Evolutionary conservation across 2,888 invertebrate genomes (phyloP), one percentile per base, ranked within the genome.

Genomic region (Dyspetes luteomarginatus): DNA sequence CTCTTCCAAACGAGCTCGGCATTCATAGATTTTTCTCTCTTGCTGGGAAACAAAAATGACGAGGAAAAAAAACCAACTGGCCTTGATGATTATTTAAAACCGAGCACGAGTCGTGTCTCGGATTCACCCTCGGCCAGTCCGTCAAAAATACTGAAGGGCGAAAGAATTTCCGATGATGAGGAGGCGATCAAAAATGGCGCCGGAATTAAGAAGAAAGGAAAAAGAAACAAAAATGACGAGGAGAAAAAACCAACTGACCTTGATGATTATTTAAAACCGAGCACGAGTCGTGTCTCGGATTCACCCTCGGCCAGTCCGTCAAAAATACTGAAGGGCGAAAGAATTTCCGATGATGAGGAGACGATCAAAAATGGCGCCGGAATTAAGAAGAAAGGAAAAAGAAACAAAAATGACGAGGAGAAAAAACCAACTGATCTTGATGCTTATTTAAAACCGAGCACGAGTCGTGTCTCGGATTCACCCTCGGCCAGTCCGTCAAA

Each of bases 1-100:
- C 91, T 97, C 1, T 96, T 94, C 89, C 93, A 94, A 81, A 95
- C 94, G 26, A 90, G 89, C 30, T 83, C 89, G 0, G 86, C 90
- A 2, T 90, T 90, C 4, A 85, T 90, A 0, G 91, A 91, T 56
- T 85, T 90, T 36, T 87, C 86, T 0, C 83, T 86, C 3, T 78
- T 91, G 7, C 82, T 90, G 4, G 82, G 81, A 15, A 60, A 82
- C 1, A 58, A 75, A 9, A 50, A n/a, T 12, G 15, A 15, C 0
- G 41, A 41, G 5, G 69, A 72, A 15, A 48, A 75, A 9, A 65
- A 65, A 9, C 48, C 41, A 15, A 24, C 48, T 15, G 28, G 26
- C 1, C 19, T 67, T 19, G 81, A 81, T 4, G 60, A 19, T 19
- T 58, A 65, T 4, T 15, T 48, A 36, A 56, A 74, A 52, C 73